phyloP scores from a whole-genome alignment of 2,113 vertebrate species.

The Mola mola region DNA sequence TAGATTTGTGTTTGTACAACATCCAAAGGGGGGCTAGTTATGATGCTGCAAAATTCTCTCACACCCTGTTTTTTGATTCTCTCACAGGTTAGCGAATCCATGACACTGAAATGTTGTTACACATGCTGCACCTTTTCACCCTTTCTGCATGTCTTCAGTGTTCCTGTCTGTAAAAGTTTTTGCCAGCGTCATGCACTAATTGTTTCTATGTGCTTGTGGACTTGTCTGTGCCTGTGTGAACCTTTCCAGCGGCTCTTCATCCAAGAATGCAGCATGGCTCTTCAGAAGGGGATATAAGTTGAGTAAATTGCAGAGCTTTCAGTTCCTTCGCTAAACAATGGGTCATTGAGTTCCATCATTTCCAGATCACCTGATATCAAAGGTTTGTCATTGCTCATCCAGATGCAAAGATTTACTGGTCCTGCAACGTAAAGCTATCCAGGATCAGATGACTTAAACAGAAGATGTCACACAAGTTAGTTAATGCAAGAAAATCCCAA shows the following conservation, averaged over 20 bases:
- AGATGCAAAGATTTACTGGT: too few relatives aligned
- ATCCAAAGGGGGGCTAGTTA: constrained; percentile 39
- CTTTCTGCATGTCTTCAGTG: constrained; percentile 1
- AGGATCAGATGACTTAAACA: too few relatives aligned
- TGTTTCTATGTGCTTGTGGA: constrained; percentile 17
- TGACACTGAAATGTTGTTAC: constrained; percentile 15
- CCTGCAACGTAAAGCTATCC: too few relatives aligned
- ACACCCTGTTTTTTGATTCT: too few relatives aligned
- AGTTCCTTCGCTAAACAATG: too few relatives aligned
- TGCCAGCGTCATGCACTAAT: constrained; percentile 36
- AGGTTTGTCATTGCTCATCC: too few relatives aligned
- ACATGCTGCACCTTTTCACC: constrained; percentile 11
- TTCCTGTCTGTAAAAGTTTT: not conserved
- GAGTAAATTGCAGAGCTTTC: too few relatives aligned
- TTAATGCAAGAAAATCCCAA: too few relatives aligned
- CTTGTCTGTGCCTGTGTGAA: constrained; percentile 12
- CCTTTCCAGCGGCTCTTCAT: constrained; percentile 66
- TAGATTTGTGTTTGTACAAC: constrained; percentile 6
- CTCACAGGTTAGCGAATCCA: constrained; percentile 1
- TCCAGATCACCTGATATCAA: too few relatives aligned
- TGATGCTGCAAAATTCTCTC: too few relatives aligned
- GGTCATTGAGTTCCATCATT: too few relatives aligned
- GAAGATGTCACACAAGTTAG: too few relatives aligned
- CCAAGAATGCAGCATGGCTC: constrained; percentile 67
- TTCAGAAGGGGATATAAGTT: constrained; percentile 73